Base-by-base conservation (phyloP, 2,888 invertebrate genomes). In the Oxystoma pomonae region DNA sequence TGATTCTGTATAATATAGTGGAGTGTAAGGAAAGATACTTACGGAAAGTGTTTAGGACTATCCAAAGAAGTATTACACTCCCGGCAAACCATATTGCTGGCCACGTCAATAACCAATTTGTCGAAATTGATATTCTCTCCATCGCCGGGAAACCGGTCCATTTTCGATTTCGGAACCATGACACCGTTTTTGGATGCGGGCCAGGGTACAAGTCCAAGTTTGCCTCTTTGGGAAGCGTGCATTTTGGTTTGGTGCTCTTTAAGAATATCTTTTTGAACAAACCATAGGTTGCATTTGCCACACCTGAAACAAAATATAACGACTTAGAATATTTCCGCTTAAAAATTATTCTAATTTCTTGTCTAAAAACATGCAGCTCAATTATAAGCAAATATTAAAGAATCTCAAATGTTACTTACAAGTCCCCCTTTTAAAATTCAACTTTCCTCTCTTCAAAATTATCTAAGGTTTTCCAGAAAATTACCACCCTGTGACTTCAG, bases 1-100 rank as follows among this genome's bases (percentile, higher is more conserved):
- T n/a, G n/a, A n/a, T n/a, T n/a, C n/a, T n/a, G n/a, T n/a, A n/a
- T n/a, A n/a, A n/a, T n/a, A n/a, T n/a, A n/a, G n/a, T n/a, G n/a
- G n/a, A n/a, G n/a, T n/a, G n/a, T n/a, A 53, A 7, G 57, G 17
- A 52, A 50, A 49, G 57, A 57, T 65, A 83, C 90, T 86, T 80
- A 94, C 92, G 89, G 86, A 80, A 89, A 94, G 80, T 95, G 95
- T 69, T 89, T 85, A n/a, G 87, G 84, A 68, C 85, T 86, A 58
- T 87, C 85, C 60, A 92, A 82, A 18, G 88, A 86, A 1, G 86
- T 84, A 74, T 89, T 88, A 73, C 93, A 93, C 78, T 94, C 93
- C 66, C 88, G 85, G 73, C 93, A 93, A 7, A 87, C 80, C 73
- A 84, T 79, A 9, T 85, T 85, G 17, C 78, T 82, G 0, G 83